A percentile compares a stretch with the other conserved stretches of the same genome.
These are phyloP conservation scores for Mus minutoides DNA, from an alignment of 2,797 vertebrate genomes.

Conservation along the genomic window DNA sequence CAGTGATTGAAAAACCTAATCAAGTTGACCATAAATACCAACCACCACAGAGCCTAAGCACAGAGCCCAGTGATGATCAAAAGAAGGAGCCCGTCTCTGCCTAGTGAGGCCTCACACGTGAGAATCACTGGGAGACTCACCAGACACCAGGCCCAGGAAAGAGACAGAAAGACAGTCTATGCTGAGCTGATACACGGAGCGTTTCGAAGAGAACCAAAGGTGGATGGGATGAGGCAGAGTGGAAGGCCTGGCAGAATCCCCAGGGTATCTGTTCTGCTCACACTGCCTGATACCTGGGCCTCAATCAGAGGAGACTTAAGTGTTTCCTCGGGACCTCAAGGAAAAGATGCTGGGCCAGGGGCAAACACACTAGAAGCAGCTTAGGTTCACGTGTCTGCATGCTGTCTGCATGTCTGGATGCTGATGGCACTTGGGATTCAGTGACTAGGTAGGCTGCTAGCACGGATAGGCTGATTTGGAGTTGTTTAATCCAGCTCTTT, in stretches of 20 bases:
- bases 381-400: not conserved
- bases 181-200: not conserved
- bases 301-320: not conserved
- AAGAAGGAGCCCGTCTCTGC: not conserved
- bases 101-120: not conserved
- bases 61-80: not conserved
- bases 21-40: not conserved
- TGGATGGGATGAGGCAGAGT: not conserved
- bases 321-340: not conserved
- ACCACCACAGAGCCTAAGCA: not conserved
- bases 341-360: not conserved
- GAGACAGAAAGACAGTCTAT: not conserved
- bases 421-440: not conserved
- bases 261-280: not conserved
- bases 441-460: not conserved
- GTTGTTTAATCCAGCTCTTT: not conserved
- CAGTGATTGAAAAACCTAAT: not conserved
- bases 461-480: not conserved
- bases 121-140: not conserved
- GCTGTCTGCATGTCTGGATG: too few species aligned
- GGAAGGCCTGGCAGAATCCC: not conserved
- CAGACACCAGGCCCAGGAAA: not conserved
- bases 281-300: too few species aligned
- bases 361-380: not conserved
- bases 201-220: not conserved